Base-by-base conservation (phyloP, 2,888 invertebrate species). In the Drosophila sordidula region DNA sequence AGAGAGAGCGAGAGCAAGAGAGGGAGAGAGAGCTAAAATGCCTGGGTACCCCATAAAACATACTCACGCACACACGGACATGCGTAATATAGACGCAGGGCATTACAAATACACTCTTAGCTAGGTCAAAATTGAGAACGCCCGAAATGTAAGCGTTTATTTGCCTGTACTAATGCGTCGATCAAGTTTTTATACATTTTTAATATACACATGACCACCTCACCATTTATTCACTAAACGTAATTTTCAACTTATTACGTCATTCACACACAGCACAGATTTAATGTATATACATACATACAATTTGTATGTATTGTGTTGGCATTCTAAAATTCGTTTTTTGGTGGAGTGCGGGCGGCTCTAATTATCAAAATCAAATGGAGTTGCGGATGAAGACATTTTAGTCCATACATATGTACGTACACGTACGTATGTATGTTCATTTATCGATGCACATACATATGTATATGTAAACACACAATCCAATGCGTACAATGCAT, bases 171-270 rank as follows among this genome's bases (percentile, higher is more conserved):
- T 16, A 52, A 18, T 18, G 41, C 55, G 36, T 12, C 44, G 44
- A 59, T 42, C 34, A 45, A 49, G 50, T 62, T 61, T 69, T 52
- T 26, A 34, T 41, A 55, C 36, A 54, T 16, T 38, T 50, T 41
- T 22, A 18, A 56, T 26, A 41, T 16, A 16, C 44, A 29, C 14
- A 14, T 32, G 9, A 16, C 39, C 18, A 41, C 16, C 34, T 34
- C 16, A 58, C 44, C 51, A 25, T 42, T 14, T 32, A 16, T 16
- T 50, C n/a, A 25, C 38, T 14, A 32, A 25, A 39, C 26, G 14
- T 16, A 42, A 22, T 46, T 18, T 51, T 50, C 41, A 38, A 14
- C 16, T 51, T 11, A 73, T 72, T 72, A 72, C 71, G 71, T 72
- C 71, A 72, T 72, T 29, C 12, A 55, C 38, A 18, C 59, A 46